phyloP scores from a whole-genome alignment of 2,888 invertebrate species.

The Phortica magna region DNA sequence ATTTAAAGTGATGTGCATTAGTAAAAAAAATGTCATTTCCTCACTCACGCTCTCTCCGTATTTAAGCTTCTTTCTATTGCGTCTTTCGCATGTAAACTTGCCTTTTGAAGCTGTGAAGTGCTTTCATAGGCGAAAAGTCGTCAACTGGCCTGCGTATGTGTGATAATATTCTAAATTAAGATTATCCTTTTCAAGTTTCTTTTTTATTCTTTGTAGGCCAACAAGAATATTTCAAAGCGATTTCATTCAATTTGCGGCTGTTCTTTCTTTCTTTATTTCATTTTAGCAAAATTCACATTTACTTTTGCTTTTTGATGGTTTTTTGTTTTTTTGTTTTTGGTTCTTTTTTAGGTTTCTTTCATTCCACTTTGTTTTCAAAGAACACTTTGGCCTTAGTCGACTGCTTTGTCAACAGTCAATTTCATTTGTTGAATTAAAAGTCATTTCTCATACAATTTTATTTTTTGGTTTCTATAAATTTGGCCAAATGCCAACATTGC shows the following conservation, averaged over 20 bases:
- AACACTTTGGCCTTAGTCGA: too few species aligned
- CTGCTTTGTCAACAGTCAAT: too few species aligned
- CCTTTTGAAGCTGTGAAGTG: too few species aligned
- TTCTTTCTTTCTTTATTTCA: neutral
- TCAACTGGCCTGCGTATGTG: constrained; percentile 10
- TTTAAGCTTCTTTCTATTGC: too few species aligned
- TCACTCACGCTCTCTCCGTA: too few species aligned
- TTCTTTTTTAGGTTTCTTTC: neutral
- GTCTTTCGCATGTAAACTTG: too few species aligned
- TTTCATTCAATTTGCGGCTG: neutral
- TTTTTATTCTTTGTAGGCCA: neutral
- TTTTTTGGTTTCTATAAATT: neutral
- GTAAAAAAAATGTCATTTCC: too few species aligned
- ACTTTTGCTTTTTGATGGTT: too few species aligned
- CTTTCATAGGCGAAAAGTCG: neutral
- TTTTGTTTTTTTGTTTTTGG: too few species aligned
- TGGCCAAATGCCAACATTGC: neutral
- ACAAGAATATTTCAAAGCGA: neutral
- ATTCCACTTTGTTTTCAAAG: too few species aligned
- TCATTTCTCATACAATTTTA: neutral
- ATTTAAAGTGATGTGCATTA: too few species aligned
- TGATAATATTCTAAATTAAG: constrained; percentile 17
- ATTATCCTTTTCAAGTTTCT: constrained; percentile 20
- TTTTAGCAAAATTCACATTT: neutral
- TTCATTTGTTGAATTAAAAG: too few species aligned